Evolutionary conservation across 2,888 invertebrate species (phyloP).

Genomic region (Gibbula magus): DNA sequence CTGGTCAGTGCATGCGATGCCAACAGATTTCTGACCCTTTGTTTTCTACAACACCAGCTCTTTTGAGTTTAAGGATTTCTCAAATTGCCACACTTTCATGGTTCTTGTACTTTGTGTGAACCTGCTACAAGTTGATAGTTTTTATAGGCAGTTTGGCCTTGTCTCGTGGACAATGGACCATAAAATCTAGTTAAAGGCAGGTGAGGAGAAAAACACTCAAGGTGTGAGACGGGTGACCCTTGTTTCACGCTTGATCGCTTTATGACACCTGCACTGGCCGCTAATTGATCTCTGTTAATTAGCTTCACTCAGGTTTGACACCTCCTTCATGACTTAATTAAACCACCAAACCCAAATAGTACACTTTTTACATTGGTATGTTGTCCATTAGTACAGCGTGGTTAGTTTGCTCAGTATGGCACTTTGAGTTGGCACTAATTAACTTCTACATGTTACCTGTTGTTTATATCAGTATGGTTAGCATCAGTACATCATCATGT

Average conservation of each 20-base stretch:
- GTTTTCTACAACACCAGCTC: neutral
- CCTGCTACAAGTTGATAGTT: slow-evolving; percentile 14
- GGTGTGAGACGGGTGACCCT: slow-evolving; percentile 1
- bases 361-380: no score
- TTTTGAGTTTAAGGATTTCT: neutral
- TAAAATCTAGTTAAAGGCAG: slow-evolving; percentile 3
- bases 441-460: no score
- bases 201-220: neutral
- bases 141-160: neutral
- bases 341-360: no score
- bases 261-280: slow-evolving; percentile 10
- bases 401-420: no score
- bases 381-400: no score
- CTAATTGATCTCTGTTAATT: slow-evolving; percentile 20
- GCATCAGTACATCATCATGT: no score
- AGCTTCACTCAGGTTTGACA: neutral
- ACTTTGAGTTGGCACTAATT: no score
- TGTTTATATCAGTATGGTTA: no score
- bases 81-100: neutral
- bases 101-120: neutral
- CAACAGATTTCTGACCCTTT: neutral
- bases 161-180: neutral
- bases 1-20: no score
- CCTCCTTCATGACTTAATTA: no score
- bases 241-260: neutral